Evolutionary conservation across 2,113 vertebrate species (phyloP).

Genomic region (Corythaixoides concolor): DNA sequence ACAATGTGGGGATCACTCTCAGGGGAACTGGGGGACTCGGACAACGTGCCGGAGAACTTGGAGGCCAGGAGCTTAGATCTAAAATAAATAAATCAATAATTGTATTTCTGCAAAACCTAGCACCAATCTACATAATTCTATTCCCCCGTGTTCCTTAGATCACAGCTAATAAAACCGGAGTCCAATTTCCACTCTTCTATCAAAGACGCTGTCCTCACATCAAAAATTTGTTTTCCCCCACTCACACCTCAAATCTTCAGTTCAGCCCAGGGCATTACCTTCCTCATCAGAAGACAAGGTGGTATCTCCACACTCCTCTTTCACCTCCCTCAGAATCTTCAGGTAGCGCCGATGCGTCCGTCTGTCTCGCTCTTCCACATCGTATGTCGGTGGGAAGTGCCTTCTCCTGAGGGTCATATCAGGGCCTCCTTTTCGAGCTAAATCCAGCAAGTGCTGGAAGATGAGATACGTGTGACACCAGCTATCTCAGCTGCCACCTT

Average conservation of each 20-base stretch:
- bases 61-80: slow-evolving; percentile 89
- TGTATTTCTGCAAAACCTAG: slow-evolving; percentile 25
- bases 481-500: background rate
- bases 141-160: background rate
- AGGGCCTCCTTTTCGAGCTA: slow-evolving; percentile 85
- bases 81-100: slow-evolving; percentile 34
- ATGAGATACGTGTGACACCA: background rate
- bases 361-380: slow-evolving; percentile 84
- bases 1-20: slow-evolving; percentile 89
- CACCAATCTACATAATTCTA: background rate
- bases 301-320: slow-evolving; percentile 91
- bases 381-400: slow-evolving; percentile 65
- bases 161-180: background rate
- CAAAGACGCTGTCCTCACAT: background rate
- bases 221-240: background rate
- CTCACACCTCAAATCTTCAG: background rate
- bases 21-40: slow-evolving; percentile 84
- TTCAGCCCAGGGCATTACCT: slow-evolving; percentile 71
- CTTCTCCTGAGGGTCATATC: slow-evolving; percentile 79
- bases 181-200: background rate
- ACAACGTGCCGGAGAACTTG: slow-evolving; percentile 80
- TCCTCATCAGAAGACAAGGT: slow-evolving; percentile 93
- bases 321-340: slow-evolving; percentile 91
- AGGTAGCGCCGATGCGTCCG: slow-evolving; percentile 83
- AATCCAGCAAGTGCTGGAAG: slow-evolving; percentile 87